Conservation (phyloP, 2,888 invertebrate genomes). For the Cristatella mucedo region DNA sequence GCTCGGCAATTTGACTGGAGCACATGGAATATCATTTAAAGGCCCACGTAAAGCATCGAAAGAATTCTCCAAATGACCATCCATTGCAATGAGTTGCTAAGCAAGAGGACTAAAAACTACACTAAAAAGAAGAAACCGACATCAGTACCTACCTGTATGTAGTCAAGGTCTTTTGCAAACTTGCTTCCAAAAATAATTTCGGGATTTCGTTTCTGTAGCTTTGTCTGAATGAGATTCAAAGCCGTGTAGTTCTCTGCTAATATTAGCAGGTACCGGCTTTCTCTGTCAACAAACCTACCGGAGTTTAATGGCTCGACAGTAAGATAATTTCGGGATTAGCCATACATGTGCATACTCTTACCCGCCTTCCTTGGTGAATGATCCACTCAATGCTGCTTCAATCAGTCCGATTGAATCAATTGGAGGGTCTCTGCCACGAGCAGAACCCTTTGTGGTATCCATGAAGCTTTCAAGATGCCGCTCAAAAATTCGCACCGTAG, state of each 20-base stretch:
- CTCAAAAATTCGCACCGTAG: not conserved
- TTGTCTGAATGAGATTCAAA: constrained; percentile 23
- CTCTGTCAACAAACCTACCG: constrained; percentile 19
- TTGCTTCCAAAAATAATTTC: constrained; percentile 30
- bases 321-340: too few species aligned
- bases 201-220: constrained; percentile 16
- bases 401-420: not conserved
- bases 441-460: not conserved
- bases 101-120: too few species aligned
- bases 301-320: too few species aligned
- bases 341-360: too few species aligned
- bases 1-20: too few species aligned
- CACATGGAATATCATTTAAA: too few species aligned
- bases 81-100: too few species aligned
- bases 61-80: too few species aligned
- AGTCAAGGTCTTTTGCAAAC: constrained; percentile 28
- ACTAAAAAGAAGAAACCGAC: too few species aligned
- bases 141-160: constrained; percentile 25
- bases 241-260: constrained; percentile 33
- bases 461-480: not conserved
- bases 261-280: constrained; percentile 29
- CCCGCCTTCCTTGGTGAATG: too few species aligned
- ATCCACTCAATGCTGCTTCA: not conserved
- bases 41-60: too few species aligned
- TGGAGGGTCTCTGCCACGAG: too few species aligned